These are phyloP conservation scores for Choreutis nemorana DNA, from an alignment of 2,888 invertebrate species.

Conservation along the genomic window DNA sequence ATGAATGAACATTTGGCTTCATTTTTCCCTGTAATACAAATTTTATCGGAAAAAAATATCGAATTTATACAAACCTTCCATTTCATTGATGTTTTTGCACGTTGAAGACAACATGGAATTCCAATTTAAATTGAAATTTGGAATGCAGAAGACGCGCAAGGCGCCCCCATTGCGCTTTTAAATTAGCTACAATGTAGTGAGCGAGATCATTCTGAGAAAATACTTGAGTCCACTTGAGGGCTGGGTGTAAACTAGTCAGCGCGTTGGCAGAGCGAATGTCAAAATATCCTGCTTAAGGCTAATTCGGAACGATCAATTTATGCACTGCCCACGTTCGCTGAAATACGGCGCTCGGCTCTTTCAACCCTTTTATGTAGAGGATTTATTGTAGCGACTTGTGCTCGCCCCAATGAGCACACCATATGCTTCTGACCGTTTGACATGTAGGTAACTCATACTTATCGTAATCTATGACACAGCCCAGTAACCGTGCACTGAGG, in stretches of 20 bases:
- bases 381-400: conserved; percentile 48
- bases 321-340: conserved; percentile 48
- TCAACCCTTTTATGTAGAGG: conserved; percentile 53
- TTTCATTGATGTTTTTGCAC: too few species aligned
- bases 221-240: conserved; percentile 4
- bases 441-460: conserved; percentile 42
- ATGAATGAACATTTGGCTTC: too few species aligned
- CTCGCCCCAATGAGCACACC: conserved; percentile 38
- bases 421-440: conserved; percentile 33
- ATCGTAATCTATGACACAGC: conserved; percentile 42
- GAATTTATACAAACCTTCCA: too few species aligned
- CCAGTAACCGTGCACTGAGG: conserved; percentile 25
- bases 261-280: conserved; percentile 34
- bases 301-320: conserved; percentile 53
- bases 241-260: conserved; percentile 37
- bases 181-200: not conserved
- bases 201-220: not conserved
- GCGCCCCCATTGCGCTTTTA: too few species aligned
- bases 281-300: conserved; percentile 53
- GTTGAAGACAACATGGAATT: too few species aligned
- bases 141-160: too few species aligned
- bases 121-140: too few species aligned
- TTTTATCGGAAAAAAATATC: too few species aligned
- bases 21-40: too few species aligned
- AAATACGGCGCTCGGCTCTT: conserved; percentile 51